Base-by-base conservation (phyloP, 1,140 invertebrate species). In the Temnothorax nylanderi region DNA sequence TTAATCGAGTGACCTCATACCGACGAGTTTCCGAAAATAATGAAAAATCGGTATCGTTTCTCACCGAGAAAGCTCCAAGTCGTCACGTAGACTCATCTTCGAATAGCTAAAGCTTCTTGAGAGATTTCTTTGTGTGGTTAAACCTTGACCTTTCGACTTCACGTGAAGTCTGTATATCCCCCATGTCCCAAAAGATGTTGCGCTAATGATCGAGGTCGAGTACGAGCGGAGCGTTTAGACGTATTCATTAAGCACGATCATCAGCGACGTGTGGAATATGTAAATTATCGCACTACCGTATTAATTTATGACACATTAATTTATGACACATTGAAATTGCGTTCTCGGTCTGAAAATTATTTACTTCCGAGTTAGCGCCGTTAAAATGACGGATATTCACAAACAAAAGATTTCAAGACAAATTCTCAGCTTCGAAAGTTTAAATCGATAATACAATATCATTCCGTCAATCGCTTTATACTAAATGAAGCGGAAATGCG, bases 101-200 rank as follows among this genome's bases (percentile, higher is more conserved):
- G 13, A 69, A 49, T 21, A 1, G 62, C 65, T 69, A 11, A 56
- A 51, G n/a, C n/a, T 69, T 69, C 47, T 41, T 5, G 47, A 49
- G 62, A 69, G 37, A 81, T 69, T 37, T 26, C 77, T 41, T 81
- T 3, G 11, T 65, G 18, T 18, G 8, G 1, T 37, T 49, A 69
- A 81, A 81, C 76, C 60, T 67, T 80, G 76, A 80, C 76, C 76
- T 80, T 80, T 67, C 32, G 26, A 3, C 18, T 65, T 26, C 18
- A 18, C 41, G 2, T 13, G 3, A 78, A 34, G 58, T 47, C 44
- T 51, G 16, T 7, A 37, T 10, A 4, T 8, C n/a, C 21, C 72
- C 34, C 13, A 21, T 58, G 8, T 49, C 44, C 34, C n/a, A 37
- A 44, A 37, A 67, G 47, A 65, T 47, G 56, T 26, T 77, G 41